A percentile compares a stretch with the other conserved stretches of the same genome.
These are phyloP conservation scores for Gyrodactylus salaris DNA, from an alignment of 1,140 invertebrate species.

Conservation along the genomic window DNA sequence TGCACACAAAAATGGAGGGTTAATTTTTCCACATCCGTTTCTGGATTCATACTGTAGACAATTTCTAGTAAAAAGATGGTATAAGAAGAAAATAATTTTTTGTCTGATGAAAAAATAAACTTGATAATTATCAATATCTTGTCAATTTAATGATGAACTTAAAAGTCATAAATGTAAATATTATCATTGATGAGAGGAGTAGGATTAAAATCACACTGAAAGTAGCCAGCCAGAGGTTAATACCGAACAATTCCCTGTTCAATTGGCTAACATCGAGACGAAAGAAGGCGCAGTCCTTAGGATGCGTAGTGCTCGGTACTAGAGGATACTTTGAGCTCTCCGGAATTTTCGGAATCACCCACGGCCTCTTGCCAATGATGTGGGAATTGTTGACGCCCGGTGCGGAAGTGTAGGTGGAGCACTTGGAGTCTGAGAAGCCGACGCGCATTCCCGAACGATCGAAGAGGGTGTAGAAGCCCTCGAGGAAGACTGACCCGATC, in stretches of 20 bases:
- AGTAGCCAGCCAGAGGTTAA: slow-evolving; percentile 22
- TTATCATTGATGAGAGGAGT: slow-evolving; percentile 7
- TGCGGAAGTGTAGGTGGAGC: slow-evolving; percentile 8
- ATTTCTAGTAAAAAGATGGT: no score
- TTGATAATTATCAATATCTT: slow-evolving; percentile 9
- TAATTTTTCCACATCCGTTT: no score
- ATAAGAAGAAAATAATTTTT: neutral
- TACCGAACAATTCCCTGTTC: slow-evolving; percentile 8
- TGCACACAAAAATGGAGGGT: no score
- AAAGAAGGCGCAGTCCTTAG: neutral
- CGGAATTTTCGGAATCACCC: neutral
- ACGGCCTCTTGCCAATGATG: neutral
- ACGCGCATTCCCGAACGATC: slow-evolving; percentile 13
- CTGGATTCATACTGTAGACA: no score
- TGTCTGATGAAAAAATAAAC: neutral
- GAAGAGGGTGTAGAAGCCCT: slow-evolving; percentile 18
- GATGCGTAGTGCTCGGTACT: neutral
- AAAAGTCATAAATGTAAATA: slow-evolving; percentile 5
- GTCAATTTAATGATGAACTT: slow-evolving; percentile 19
- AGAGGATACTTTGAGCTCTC: neutral
- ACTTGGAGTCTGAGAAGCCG: slow-evolving; percentile 14
- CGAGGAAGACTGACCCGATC: slow-evolving; percentile 16
- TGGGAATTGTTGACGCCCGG: neutral
- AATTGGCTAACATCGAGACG: neutral
- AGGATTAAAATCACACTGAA: slow-evolving; percentile 19